These are phyloP conservation scores for Callipepla squamata DNA, from an alignment of 2,113 vertebrate species.

Conservation along the genomic window DNA sequence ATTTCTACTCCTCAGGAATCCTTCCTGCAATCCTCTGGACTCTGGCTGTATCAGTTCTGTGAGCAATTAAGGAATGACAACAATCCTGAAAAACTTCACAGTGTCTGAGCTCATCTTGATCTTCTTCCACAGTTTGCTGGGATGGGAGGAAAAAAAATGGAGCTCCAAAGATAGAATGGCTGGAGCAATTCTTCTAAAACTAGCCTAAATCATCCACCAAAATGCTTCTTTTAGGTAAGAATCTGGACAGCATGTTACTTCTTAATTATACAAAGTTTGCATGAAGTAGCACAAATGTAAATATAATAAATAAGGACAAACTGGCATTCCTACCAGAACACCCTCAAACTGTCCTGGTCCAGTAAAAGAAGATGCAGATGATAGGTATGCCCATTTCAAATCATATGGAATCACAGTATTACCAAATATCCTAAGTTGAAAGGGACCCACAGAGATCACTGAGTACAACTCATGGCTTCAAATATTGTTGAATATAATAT, in stretches of 20 bases:
- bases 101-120: conserved; percentile 26
- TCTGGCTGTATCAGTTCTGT: conserved; percentile 28
- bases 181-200: conserved; percentile 68
- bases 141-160: conserved; percentile 17
- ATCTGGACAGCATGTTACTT: background rate
- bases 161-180: conserved; percentile 58
- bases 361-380: background rate
- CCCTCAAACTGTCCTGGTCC: background rate
- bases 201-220: conserved; percentile 62
- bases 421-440: background rate
- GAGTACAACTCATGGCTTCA: background rate
- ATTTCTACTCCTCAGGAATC: conserved; percentile 51
- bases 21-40: conserved; percentile 20
- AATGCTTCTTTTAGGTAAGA: conserved; percentile 74
- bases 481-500: background rate
- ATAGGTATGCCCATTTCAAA: background rate
- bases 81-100: conserved; percentile 57
- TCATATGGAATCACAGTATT: background rate
- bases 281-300: background rate
- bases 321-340: background rate
- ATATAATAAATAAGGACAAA: background rate
- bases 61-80: conserved; percentile 54
- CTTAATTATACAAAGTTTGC: background rate
- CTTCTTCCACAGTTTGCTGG: conserved; percentile 8
- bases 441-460: background rate